phyloP scores from a whole-genome alignment of 2,888 invertebrate genomes.

The Dichetophora obliterata region DNA sequence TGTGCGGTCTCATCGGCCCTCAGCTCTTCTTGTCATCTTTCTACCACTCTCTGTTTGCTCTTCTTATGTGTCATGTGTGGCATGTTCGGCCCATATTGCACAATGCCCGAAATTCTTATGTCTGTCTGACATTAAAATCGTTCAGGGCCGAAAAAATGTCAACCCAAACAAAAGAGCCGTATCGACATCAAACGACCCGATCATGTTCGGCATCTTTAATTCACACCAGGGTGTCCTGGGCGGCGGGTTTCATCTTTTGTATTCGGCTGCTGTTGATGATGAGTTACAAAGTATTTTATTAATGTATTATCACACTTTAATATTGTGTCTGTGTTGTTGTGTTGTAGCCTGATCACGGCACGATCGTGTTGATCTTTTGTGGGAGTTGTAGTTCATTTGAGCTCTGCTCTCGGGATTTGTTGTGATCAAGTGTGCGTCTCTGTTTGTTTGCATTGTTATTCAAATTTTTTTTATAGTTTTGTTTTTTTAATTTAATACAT shows the following conservation, averaged over 20 bases:
- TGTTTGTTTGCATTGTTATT: constrained; percentile 56
- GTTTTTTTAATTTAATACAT: constrained; percentile 9
- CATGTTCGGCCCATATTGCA: neutral
- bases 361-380: constrained; percentile 15
- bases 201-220: constrained; percentile 67
- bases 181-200: constrained; percentile 66
- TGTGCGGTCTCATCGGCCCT: constrained; percentile 49
- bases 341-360: constrained; percentile 4
- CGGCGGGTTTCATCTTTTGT: constrained; percentile 53
- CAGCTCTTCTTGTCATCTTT: neutral
- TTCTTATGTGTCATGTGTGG: constrained; percentile 37
- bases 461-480: constrained; percentile 54
- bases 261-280: constrained; percentile 47
- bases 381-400: constrained; percentile 22
- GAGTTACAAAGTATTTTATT: constrained; percentile 65
- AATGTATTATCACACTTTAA: constrained; percentile 65
- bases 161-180: constrained; percentile 69
- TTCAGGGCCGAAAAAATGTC: constrained; percentile 70
- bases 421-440: constrained; percentile 61
- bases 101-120: constrained; percentile 25
- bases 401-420: constrained; percentile 56
- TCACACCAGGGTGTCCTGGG: constrained; percentile 66
- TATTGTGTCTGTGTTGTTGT: constrained; percentile 29
- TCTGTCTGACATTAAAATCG: constrained; percentile 63
- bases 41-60: neutral